phyloP scores from a whole-genome alignment of 2,797 vertebrate genomes.

The Hafferia zeledoni region DNA sequence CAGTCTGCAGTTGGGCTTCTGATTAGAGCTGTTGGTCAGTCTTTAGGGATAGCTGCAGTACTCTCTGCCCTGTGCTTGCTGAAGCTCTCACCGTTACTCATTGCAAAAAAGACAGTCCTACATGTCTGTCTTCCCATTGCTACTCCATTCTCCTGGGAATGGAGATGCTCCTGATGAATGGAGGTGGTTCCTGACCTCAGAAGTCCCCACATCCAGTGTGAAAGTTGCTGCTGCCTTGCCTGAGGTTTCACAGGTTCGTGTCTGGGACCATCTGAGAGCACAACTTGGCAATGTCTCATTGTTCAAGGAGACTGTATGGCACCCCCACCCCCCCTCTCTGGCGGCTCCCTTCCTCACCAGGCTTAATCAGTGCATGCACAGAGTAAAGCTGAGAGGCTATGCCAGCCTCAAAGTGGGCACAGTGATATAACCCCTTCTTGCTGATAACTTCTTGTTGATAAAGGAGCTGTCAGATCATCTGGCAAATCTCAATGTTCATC shows the following conservation, averaged over 20 bases:
- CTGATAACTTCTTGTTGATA: not conserved
- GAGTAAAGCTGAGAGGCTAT: not conserved
- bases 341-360: not conserved
- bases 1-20: not conserved
- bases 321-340: not conserved
- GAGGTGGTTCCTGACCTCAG: not conserved
- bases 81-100: not conserved
- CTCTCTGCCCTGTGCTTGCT: not conserved
- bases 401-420: not conserved
- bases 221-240: not conserved
- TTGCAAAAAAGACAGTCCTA: not conserved
- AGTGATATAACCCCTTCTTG: not conserved
- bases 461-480: not conserved
- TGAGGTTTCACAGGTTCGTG: not conserved
- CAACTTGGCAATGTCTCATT: not conserved
- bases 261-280: not conserved
- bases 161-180: not conserved
- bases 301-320: fast-evolving
- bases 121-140: fast-evolving
- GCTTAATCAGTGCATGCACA: not conserved
- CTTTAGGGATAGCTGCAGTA: not conserved
- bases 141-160: not conserved
- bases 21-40: not conserved
- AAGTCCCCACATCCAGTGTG: not conserved
- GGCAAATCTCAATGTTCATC: not conserved